Conservation (phyloP, 2,888 invertebrate genomes). For the Palloptera scutellata region DNA sequence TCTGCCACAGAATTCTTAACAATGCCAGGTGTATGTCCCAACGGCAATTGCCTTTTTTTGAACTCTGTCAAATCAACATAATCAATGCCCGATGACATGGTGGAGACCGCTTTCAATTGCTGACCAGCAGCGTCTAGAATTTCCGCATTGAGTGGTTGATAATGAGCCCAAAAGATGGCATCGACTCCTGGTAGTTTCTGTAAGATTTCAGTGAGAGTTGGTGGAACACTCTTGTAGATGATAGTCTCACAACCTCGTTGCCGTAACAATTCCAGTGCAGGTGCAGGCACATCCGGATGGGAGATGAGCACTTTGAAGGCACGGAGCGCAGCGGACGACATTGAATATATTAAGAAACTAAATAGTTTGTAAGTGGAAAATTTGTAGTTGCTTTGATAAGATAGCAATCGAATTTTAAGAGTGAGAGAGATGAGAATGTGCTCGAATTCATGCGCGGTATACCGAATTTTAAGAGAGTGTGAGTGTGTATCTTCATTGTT, state of each 20-base stretch:
- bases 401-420: too few relatives aligned
- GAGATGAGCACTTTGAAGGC: constrained; percentile 71
- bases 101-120: constrained; percentile 76
- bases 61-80: constrained; percentile 80
- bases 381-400: too few relatives aligned
- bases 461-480: too few relatives aligned
- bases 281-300: constrained; percentile 72
- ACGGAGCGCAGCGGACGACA: constrained; percentile 42
- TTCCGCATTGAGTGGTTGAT: constrained; percentile 56
- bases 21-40: constrained; percentile 83
- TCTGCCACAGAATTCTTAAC: constrained; percentile 84
- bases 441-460: too few relatives aligned
- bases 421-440: too few relatives aligned
- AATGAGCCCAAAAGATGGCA: constrained; percentile 62
- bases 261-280: constrained; percentile 72
- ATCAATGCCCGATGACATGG: constrained; percentile 89
- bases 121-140: constrained; percentile 66
- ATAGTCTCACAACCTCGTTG: constrained; percentile 61
- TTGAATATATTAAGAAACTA: neutral
- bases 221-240: constrained; percentile 55
- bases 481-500: neutral
- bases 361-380: neutral
- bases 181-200: constrained; percentile 56
- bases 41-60: constrained; percentile 72
- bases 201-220: constrained; percentile 55